Conservation (phyloP, 2,113 vertebrate species). For the Spheniscus mendiculus region DNA sequence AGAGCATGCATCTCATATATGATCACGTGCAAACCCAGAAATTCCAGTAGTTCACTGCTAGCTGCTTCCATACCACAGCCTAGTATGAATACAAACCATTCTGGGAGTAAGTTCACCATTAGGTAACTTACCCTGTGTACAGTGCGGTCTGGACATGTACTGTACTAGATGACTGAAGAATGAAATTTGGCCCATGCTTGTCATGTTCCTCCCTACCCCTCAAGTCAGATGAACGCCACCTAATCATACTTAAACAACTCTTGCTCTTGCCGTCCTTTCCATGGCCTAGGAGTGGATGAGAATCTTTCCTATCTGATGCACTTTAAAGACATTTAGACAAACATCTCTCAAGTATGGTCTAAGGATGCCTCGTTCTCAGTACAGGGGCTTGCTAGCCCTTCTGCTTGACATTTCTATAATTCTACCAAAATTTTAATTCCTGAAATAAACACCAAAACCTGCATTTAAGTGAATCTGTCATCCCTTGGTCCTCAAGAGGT, state of each 20-base stretch:
- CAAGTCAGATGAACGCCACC: neutral
- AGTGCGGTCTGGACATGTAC: neutral
- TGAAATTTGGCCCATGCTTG: neutral
- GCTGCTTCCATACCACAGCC: neutral
- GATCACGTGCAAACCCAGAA: neutral
- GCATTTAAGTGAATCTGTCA: neutral
- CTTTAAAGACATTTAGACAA: neutral
- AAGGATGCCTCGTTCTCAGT: neutral
- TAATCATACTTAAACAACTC: neutral
- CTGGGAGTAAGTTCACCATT: neutral
- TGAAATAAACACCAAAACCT: neutral
- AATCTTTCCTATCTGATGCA: neutral
- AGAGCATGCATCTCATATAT: fast-evolving
- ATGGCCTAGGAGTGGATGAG: neutral
- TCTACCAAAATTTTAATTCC: neutral
- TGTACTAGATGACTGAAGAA: neutral
- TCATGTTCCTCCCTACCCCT: neutral
- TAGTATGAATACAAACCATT: neutral
- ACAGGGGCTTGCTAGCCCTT: neutral
- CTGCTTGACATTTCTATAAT: neutral
- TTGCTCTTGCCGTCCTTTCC: neutral
- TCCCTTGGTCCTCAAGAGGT: fast-evolving
- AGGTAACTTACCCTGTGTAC: neutral
- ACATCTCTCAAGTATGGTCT: neutral
- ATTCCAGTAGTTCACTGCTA: neutral